Evolutionary conservation across 1,140 invertebrate genomes (phyloP), one percentile per base, ranked within the genome.

Genomic region (Euschistus heros): DNA sequence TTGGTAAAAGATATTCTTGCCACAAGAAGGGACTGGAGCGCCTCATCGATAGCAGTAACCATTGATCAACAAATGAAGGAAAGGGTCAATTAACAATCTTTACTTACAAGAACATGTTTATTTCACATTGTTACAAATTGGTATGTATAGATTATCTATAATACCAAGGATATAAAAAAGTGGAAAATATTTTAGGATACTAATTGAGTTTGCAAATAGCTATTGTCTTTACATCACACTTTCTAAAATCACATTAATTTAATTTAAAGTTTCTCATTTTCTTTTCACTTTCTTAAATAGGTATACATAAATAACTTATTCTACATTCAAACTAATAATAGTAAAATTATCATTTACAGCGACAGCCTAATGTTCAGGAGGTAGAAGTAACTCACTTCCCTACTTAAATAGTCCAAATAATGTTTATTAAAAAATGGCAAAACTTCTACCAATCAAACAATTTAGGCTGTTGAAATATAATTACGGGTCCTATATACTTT

Each of bases 381-480:
- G 68, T 62, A 69, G 68, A 69, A 69, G 66, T 66, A 52, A 62
- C 44, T 55, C 52, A 67, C 33, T 62, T 59, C 50, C 47, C 52
- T 62, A 27, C 24, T 30, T 63, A 57, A 62, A 67, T 64, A 57
- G 55, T 52, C 27, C 55, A 52, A 50, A 66, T 65, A 69, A 67
- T 62, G 61, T 65, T 67, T 66, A 67, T 65, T 47, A 54, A 46
- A 62, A 59, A 44, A 64, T 44, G 46, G 42, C 47, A 24, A 24
- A 65, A 65, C 50, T 69, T 69, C 68, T 67, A 67, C 68, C 61
- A 57, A 63, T 69, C 66, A 69, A 69, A 69, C 68, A 47, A 66
- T 67, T 66, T 42, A 69, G 68, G 66, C 68, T 64, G 22, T 46
- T 26, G 33, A 13, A 24, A 62, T 18, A 33, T 44, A 46, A 33